Conservation (phyloP, 2,113 vertebrate species). For the Hiodon alosoides region DNA sequence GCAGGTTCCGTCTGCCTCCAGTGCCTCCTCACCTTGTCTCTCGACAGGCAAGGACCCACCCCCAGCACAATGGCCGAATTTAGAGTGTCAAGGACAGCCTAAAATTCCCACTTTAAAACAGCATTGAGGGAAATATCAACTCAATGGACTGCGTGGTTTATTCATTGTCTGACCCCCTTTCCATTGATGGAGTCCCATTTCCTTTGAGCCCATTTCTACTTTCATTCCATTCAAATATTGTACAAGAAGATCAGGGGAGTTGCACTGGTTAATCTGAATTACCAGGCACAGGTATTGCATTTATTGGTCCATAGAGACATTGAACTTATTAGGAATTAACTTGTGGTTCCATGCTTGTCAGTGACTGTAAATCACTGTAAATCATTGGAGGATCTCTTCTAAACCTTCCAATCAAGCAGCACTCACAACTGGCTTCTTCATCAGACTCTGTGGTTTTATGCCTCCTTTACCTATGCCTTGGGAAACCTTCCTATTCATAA, state of each 20-base stretch:
- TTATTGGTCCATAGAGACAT: neutral
- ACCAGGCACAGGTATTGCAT: neutral
- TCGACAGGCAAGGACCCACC: conserved; percentile 72
- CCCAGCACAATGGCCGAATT: conserved; percentile 72
- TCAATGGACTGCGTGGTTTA: conserved; percentile 67
- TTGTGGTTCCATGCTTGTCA: neutral
- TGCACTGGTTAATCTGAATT: neutral
- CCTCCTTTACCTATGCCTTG: neutral
- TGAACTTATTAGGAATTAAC: neutral
- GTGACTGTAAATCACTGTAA: no score
- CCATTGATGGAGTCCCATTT: conserved; percentile 70
- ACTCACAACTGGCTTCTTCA: neutral
- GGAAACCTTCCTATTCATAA: neutral
- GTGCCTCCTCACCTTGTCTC: conserved; percentile 87
- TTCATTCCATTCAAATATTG: conserved; percentile 54
- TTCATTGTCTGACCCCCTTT: conserved; percentile 68
- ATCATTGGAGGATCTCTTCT: no score
- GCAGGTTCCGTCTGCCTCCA: conserved; percentile 95
- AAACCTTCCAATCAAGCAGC: neutral
- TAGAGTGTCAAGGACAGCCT: conserved; percentile 70
- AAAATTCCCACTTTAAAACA: conserved; percentile 70
- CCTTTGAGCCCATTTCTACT: conserved; percentile 68
- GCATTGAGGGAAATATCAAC: conserved; percentile 73
- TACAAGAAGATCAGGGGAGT: neutral
- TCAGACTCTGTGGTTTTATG: no score